Percentiles rank a stretch among this genome's conserved stretches.
These are phyloP conservation scores for Myopa tessellatipennis DNA, from an alignment of 2,888 invertebrate genomes.

Conservation along the genomic window DNA sequence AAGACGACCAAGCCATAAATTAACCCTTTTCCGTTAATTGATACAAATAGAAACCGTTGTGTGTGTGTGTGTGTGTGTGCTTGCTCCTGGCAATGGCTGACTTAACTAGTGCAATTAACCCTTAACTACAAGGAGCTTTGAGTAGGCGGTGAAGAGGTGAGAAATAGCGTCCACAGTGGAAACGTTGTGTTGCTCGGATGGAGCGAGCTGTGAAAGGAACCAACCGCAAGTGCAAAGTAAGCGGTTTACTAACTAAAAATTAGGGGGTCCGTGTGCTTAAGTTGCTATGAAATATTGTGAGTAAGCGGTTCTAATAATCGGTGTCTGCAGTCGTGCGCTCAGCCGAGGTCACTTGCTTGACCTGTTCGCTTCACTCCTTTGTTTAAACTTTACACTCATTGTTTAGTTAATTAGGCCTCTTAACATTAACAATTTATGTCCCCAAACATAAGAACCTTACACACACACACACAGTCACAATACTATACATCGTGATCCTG, in stretches of 20 bases:
- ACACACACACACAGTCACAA: conserved; percentile 39
- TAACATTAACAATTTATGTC: conserved; percentile 54
- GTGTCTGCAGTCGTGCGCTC: not conserved
- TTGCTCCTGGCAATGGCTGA: conserved; percentile 56
- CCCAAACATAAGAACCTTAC: conserved; percentile 44
- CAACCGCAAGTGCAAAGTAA: not conserved
- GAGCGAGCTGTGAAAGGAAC: conserved; percentile 21
- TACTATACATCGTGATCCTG: conserved; percentile 21
- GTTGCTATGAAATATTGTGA: not conserved
- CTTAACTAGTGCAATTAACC: conserved; percentile 56
- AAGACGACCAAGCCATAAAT: conserved; percentile 63
- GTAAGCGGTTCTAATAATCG: not conserved
- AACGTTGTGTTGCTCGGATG: not conserved
- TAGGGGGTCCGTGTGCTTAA: not conserved
- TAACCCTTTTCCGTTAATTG: conserved; percentile 68
- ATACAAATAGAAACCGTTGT: conserved; percentile 65
- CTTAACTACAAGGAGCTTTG: conserved; percentile 39
- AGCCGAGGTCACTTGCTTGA: not conserved
- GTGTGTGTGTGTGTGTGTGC: conserved; percentile 33
- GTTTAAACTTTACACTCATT: conserved; percentile 49
- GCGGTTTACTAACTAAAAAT: not conserved
- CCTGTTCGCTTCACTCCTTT: not conserved
- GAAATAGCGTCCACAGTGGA: no score
- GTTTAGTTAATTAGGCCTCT: conserved; percentile 57
- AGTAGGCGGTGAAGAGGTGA: not conserved